Conservation (phyloP, 2,113 vertebrate genomes). For the Dryoscopus gambensis region DNA sequence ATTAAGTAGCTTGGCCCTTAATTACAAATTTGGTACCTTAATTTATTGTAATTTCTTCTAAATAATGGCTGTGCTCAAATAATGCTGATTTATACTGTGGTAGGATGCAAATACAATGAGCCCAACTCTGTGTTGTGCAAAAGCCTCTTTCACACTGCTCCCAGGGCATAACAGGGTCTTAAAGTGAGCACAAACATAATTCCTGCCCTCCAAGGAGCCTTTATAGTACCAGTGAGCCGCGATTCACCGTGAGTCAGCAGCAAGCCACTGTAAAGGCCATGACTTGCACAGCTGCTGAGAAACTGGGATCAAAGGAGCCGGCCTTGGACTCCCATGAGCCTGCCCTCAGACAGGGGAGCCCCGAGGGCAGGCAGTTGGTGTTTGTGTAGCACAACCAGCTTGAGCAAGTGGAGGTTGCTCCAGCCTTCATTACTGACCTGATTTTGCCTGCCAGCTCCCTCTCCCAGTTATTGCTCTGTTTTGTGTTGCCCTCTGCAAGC, state of each 20-base stretch:
- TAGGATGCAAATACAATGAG: neutral
- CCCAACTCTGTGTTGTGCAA: neutral
- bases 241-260: slow-evolving; percentile 28
- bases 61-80: neutral
- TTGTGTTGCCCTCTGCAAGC: neutral
- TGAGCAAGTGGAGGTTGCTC: neutral
- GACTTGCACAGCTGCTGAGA: slow-evolving; percentile 52
- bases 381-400: neutral
- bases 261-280: neutral
- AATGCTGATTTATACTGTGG: neutral
- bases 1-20: slow-evolving; percentile 29
- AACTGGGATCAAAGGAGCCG: slow-evolving; percentile 30
- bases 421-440: neutral
- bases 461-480: neutral
- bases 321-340: neutral
- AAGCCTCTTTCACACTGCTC: neutral
- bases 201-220: neutral
- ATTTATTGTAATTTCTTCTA: slow-evolving; percentile 25
- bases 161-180: neutral
- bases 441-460: neutral
- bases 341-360: neutral
- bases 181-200: neutral
- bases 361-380: slow-evolving; percentile 34
- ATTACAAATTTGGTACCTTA: slow-evolving; percentile 24
- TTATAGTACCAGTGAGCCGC: neutral